Conservation (phyloP, 53 echinoderm and acorn worm species). For the Mesocentrotus franciscanus region DNA sequence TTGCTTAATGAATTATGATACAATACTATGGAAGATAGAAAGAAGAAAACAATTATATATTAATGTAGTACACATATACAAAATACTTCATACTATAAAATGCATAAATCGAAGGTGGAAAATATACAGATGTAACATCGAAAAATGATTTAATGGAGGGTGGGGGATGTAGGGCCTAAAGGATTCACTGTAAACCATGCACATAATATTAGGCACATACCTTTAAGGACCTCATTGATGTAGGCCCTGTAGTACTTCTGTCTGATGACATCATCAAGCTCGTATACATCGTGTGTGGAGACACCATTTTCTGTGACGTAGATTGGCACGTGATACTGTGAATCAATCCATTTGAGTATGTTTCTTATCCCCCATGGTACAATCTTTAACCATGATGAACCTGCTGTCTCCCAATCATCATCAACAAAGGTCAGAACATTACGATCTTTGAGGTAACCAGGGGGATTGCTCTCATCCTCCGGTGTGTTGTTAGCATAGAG, state of each 20-base stretch:
- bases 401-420: constrained; percentile 64
- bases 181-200: not conserved
- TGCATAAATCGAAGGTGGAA: not conserved
- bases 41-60: too few species aligned
- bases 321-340: constrained; percentile 81
- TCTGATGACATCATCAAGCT: constrained; percentile 82
- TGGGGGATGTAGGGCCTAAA: not conserved
- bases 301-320: constrained; percentile 96
- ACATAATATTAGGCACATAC: constrained; percentile 56
- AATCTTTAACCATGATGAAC: constrained; percentile 83
- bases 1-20: not conserved
- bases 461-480: constrained; percentile 28
- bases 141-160: not conserved
- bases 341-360: constrained; percentile 79
- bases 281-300: constrained; percentile 81
- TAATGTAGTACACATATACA: too few species aligned
- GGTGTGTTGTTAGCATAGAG: constrained; percentile 48
- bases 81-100: not conserved
- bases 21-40: not conserved
- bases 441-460: constrained; percentile 69
- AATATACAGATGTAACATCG: not conserved
- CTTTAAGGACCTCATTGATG: constrained; percentile 95
- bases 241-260: constrained; percentile 82
- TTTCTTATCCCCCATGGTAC: constrained; percentile 92
- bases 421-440: constrained; percentile 51